A percentile compares a stretch with the other conserved stretches of the same genome.
These are phyloP conservation scores for Odocoileus hemionus DNA, from an alignment of 2,113 vertebrate species.

Conservation along the genomic window DNA sequence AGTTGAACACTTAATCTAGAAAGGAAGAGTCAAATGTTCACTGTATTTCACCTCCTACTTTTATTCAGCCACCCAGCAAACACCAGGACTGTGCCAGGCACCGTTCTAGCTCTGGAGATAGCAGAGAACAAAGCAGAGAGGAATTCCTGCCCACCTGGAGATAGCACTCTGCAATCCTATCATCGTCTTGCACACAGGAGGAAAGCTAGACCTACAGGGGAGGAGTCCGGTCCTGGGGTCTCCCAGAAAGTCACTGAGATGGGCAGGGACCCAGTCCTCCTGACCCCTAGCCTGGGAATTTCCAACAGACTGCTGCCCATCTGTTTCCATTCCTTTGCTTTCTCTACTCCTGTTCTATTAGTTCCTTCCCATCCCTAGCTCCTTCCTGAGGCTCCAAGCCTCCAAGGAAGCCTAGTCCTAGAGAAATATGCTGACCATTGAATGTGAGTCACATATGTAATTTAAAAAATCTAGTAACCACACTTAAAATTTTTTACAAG, in stretches of 20 bases:
- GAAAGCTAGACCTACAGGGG: neutral
- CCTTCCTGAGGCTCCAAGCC: neutral
- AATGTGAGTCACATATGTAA: neutral
- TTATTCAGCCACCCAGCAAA: neutral
- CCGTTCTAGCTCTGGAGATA: neutral
- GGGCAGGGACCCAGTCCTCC: neutral
- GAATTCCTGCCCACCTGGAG: neutral
- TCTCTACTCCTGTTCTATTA: neutral
- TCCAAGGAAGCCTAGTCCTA: neutral
- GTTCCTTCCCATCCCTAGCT: neutral
- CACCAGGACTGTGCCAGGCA: neutral
- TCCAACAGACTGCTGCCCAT: no score
- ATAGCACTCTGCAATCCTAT: rapidly evolving
- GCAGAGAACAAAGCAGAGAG: neutral
- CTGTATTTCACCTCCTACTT: neutral
- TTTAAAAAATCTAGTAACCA: neutral
- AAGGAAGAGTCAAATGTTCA: neutral
- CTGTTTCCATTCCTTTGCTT: neutral
- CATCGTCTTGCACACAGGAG: neutral
- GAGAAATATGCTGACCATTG: neutral
- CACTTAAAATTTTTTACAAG: neutral
- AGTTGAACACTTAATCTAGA: neutral
- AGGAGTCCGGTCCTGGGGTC: neutral
- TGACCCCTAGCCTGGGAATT: neutral
- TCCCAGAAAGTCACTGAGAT: neutral